phyloP scores from a whole-genome alignment of 1,140 invertebrate genomes.

The Lepidurus couesii region DNA sequence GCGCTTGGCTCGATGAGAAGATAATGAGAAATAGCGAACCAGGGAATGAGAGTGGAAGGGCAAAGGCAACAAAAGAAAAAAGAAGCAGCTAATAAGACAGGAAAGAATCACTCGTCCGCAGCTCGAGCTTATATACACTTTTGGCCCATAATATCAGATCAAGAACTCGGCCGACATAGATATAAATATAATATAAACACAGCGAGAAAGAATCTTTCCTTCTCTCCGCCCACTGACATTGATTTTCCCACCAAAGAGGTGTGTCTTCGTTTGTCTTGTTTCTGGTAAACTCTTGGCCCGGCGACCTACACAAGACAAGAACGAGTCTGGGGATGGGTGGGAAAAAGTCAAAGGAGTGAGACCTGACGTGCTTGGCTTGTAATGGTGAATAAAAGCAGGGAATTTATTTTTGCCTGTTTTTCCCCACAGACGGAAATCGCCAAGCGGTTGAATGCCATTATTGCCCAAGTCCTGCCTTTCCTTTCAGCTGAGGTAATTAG shows the following conservation, averaged over 20 bases:
- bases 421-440: conserved; percentile 91
- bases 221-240: not conserved
- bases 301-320: not conserved
- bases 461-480: conserved; percentile 92
- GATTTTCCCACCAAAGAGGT: not conserved
- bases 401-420: conserved; percentile 35
- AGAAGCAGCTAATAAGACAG: too few relatives aligned
- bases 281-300: not conserved
- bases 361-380: not conserved
- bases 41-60: not conserved
- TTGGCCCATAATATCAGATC: too few relatives aligned
- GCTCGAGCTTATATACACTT: too few relatives aligned
- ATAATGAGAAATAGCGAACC: not conserved
- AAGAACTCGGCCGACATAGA: not conserved
- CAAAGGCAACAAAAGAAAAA: not conserved
- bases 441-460: conserved; percentile 92
- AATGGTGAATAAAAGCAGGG: conserved; percentile 23
- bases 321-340: not conserved
- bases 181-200: not conserved
- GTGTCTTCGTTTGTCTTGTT: conserved; percentile 1
- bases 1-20: conserved; percentile 9
- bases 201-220: not conserved
- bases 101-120: too few relatives aligned
- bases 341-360: not conserved
- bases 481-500: conserved; percentile 78